phyloP scores from a whole-genome alignment of 2,888 invertebrate species.

The Physocephala rufipes region DNA sequence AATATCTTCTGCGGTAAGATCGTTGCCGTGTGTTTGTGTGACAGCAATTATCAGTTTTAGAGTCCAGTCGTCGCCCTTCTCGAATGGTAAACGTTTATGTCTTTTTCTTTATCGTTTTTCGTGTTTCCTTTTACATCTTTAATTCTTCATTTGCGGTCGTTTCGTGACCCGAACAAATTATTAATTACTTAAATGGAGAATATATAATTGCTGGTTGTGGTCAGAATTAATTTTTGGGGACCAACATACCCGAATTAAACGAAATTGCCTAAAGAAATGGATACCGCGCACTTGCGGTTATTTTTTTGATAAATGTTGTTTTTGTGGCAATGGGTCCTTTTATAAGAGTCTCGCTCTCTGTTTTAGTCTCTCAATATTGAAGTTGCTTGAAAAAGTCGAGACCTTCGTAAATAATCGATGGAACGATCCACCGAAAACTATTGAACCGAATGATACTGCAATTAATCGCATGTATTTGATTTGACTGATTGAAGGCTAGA shows the following conservation, averaged over 20 bases:
- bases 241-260: constrained; percentile 59
- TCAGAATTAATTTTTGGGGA: constrained; percentile 48
- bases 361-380: too few relatives aligned
- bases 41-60: constrained; percentile 60
- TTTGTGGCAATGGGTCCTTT: not conserved
- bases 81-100: not conserved
- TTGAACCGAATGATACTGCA: too few relatives aligned
- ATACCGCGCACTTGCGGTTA: constrained; percentile 27
- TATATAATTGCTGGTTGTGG: constrained; percentile 56
- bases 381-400: constrained; percentile 36
- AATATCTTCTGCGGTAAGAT: constrained; percentile 45
- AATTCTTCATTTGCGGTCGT: constrained; percentile 31
- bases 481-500: too few relatives aligned
- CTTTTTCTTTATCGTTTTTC: not conserved
- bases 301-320: constrained; percentile 13
- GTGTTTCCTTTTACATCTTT: not conserved
- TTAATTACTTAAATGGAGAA: constrained; percentile 62
- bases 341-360: not conserved
- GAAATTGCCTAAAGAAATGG: constrained; percentile 57
- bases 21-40: constrained; percentile 46
- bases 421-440: constrained; percentile 11
- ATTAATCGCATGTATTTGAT: too few relatives aligned
- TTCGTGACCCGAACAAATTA: constrained; percentile 63
- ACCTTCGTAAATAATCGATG: not conserved
- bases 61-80: constrained; percentile 47